Evolutionary conservation across 2,113 vertebrate genomes (phyloP).

Genomic region (Epinephelus fuscoguttatus): DNA sequence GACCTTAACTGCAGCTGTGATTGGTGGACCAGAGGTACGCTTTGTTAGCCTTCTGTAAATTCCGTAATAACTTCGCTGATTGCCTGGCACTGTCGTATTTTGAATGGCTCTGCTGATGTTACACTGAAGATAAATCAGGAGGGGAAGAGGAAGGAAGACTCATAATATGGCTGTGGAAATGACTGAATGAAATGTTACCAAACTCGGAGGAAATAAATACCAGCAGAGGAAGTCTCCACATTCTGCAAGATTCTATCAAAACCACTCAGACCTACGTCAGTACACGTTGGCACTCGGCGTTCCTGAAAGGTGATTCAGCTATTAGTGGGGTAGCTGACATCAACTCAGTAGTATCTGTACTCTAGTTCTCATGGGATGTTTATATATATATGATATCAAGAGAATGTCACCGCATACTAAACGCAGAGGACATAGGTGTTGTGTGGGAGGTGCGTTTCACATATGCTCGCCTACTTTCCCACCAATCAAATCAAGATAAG

Average conservation of each 20-base stretch:
- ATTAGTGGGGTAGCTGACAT: background rate
- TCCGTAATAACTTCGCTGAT: constrained; percentile 63
- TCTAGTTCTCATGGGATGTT: constrained; percentile 45
- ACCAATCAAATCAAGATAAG: constrained; percentile 69
- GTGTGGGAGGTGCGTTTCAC: constrained; percentile 57
- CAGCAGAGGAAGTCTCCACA: background rate
- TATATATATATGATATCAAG: constrained; percentile 33
- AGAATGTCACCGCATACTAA: constrained; percentile 35
- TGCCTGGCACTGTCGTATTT: constrained; percentile 46
- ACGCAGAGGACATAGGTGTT: constrained; percentile 33
- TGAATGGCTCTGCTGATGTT: constrained; percentile 31
- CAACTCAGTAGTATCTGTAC: background rate
- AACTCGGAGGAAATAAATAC: background rate
- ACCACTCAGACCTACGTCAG: background rate
- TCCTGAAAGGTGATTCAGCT: constrained; percentile 49
- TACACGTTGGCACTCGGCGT: background rate
- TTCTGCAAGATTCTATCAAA: background rate
- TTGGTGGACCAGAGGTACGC: constrained; percentile 49
- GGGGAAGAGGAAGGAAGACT: constrained; percentile 12
- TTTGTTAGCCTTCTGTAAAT: constrained; percentile 72
- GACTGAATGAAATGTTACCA: background rate
- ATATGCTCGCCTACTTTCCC: constrained; percentile 58
- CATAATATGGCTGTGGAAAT: background rate
- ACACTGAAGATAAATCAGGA: constrained; percentile 30
- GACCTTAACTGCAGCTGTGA: constrained; percentile 68